phyloP scores from a whole-genome alignment of 92 coral and sea anemone species.

The Pocillopora grandis region DNA sequence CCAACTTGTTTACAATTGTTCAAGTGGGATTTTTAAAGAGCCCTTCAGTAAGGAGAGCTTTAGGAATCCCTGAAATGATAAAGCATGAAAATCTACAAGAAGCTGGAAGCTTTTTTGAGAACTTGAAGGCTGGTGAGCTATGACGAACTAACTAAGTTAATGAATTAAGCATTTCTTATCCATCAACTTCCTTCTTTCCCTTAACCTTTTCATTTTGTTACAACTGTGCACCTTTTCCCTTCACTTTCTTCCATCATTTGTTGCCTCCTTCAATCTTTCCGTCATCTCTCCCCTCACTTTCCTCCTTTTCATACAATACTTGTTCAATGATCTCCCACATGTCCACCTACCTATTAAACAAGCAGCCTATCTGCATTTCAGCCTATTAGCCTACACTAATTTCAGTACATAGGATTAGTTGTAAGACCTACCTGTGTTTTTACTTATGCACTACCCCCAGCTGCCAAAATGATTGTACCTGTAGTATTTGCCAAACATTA shows the following conservation, averaged over 20 bases:
- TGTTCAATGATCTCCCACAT: not conserved
- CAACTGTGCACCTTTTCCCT: no score
- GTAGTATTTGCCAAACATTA: no score
- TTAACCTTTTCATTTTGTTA: no score
- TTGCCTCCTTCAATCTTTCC: no score
- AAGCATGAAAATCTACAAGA: constrained; percentile 47
- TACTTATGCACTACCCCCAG: not conserved
- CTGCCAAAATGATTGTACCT: no score
- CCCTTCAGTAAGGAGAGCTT: constrained; percentile 66
- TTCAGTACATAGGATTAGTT: no score
- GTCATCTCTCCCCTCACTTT: no score
- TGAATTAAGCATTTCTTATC: not conserved
- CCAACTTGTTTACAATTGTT: constrained; percentile 83
- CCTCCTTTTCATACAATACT: no score
- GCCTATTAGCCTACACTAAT: no score
- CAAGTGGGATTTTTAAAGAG: constrained; percentile 70
- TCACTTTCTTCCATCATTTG: no score
- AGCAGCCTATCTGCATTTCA: no score
- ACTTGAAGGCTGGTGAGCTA: constrained; percentile 87
- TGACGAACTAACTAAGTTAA: not conserved
- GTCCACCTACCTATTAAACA: not conserved
- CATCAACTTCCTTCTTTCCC: not conserved
- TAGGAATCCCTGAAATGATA: constrained; percentile 95
- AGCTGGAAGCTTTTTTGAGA: constrained; percentile 83
- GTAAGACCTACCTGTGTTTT: not conserved